A percentile compares a stretch with the other conserved stretches of the same genome.
phyloP scores from a whole-genome alignment of 2,888 invertebrate species.

The Chydorus sphaericus region DNA sequence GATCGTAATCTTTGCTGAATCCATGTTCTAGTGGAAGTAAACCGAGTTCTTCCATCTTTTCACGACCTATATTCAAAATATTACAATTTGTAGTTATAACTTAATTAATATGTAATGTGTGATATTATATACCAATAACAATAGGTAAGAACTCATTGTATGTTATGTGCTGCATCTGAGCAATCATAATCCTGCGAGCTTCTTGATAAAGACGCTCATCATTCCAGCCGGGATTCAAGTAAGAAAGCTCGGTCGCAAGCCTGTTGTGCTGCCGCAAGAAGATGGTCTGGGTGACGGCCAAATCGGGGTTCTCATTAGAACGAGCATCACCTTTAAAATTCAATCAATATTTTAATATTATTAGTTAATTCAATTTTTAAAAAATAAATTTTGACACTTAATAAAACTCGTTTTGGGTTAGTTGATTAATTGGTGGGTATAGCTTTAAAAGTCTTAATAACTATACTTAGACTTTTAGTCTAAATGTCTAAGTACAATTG shows the following conservation, averaged over 20 bases:
- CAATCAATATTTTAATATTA: not conserved
- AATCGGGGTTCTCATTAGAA: conserved; percentile 21
- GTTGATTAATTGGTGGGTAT: too few species aligned
- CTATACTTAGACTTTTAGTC: too few species aligned
- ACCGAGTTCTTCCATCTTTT: conserved; percentile 12
- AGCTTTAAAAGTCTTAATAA: too few species aligned
- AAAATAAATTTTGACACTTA: not conserved
- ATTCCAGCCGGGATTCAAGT: conserved; percentile 28
- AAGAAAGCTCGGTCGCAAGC: conserved; percentile 23
- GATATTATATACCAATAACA: conserved; percentile 20
- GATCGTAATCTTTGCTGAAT: conserved; percentile 25
- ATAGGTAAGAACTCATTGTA: conserved; percentile 25
- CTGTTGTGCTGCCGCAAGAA: conserved; percentile 30
- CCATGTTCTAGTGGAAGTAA: conserved; percentile 19
- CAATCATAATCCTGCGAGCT: conserved; percentile 28
- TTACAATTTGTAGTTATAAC: not conserved
- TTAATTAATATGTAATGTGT: not conserved
- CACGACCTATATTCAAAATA: conserved; percentile 4
- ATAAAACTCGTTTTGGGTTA: too few species aligned
- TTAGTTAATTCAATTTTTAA: not conserved
- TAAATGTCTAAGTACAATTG: too few species aligned
- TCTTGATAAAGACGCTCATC: conserved; percentile 28
- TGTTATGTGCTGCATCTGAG: conserved; percentile 25
- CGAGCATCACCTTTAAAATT: conserved; percentile 21
- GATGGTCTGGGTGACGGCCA: conserved; percentile 28